These are phyloP conservation scores for Phymorhynchus buccinoides DNA, from an alignment of 1,140 invertebrate genomes.

Conservation along the genomic window DNA sequence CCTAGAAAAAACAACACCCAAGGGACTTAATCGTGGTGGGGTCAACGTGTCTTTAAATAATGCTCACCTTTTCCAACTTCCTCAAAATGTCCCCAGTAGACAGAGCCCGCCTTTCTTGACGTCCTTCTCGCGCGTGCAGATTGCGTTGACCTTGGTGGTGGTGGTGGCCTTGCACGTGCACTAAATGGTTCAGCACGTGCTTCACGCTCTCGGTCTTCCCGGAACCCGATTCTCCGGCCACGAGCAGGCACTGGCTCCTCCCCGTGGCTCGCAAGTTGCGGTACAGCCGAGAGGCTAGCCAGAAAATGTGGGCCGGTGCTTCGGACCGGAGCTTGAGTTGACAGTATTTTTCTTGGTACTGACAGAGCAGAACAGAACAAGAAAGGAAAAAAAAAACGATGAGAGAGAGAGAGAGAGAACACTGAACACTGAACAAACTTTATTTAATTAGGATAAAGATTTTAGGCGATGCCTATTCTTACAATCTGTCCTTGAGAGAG, in stretches of 20 bases:
- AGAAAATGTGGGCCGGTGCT: conserved; percentile 87
- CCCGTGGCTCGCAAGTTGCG: conserved; percentile 87
- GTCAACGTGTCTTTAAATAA: no score
- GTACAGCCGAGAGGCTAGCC: conserved; percentile 84
- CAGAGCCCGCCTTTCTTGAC: no score
- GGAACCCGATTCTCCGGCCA: conserved; percentile 91
- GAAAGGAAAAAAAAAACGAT: no score
- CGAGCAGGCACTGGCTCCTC: conserved; percentile 54
- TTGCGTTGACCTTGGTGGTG: no score
- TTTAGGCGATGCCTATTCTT: no score
- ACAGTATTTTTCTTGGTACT: conserved; percentile 43
- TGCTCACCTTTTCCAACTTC: conserved; percentile 36
- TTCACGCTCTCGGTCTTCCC: conserved; percentile 90
- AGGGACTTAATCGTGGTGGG: no score
- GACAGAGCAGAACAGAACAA: no score
- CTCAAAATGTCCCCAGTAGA: conserved; percentile 19
- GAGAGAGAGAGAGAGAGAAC: no score
- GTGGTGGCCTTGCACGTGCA: background rate
- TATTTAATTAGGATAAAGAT: no score
- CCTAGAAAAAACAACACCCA: no score
- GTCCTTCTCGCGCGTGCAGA: background rate
- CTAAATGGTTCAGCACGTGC: conserved; percentile 51
- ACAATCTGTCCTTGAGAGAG: no score
- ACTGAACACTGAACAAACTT: no score
- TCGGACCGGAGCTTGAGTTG: conserved; percentile 14